These are phyloP conservation scores for Leptocoma aspasia DNA, from an alignment of 2,113 vertebrate genomes.

Conservation along the genomic window DNA sequence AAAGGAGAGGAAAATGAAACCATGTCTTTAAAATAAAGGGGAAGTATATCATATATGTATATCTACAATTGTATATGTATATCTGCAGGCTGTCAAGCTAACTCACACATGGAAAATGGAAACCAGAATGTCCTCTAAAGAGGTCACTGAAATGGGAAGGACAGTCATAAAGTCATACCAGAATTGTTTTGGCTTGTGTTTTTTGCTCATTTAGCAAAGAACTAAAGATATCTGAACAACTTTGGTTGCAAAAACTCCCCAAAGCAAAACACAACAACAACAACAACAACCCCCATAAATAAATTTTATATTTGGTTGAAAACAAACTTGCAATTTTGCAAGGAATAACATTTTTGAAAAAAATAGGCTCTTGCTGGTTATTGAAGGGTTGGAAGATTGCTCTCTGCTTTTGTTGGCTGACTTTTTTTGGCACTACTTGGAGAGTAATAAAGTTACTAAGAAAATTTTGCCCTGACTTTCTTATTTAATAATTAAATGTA, in stretches of 20 bases:
- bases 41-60: neutral
- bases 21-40: neutral
- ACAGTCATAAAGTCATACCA: neutral
- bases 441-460: neutral
- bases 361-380: neutral
- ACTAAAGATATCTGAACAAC: neutral
- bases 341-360: neutral
- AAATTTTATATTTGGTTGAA: neutral
- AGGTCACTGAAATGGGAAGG: neutral
- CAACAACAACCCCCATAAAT: neutral
- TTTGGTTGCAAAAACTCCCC: rapidly evolving
- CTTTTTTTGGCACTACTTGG: neutral
- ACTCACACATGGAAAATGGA: neutral
- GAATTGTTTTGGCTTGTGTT: neutral
- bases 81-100: conserved; percentile 32
- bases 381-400: neutral
- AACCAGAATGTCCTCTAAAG: neutral
- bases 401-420: neutral
- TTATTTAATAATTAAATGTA: neutral
- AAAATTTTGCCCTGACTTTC: neutral
- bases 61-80: neutral
- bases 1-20: conserved; percentile 41
- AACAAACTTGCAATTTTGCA: neutral
- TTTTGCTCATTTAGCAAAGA: neutral
- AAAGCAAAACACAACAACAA: neutral